Evolutionary conservation across 2,888 invertebrate genomes (phyloP), one percentile per base, ranked within the genome.

Genomic region (Allygus modestus): DNA sequence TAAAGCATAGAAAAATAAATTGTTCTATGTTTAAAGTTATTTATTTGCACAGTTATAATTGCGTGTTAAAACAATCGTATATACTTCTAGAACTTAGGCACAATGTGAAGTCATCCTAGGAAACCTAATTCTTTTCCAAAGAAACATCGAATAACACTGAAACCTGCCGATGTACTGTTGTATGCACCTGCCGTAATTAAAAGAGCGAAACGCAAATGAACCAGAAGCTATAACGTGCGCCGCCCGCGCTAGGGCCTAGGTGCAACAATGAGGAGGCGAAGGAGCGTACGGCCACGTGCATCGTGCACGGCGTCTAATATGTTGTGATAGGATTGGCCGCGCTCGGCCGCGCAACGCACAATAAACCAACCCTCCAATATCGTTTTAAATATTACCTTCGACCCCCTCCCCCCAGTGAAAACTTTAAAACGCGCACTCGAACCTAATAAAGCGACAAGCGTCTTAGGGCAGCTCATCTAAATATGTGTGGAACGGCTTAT

Each of bases 331-430:
- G 69, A 69, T 5, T 33, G 31, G 17, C 12, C 28, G 2, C 33
- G 69, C 69, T 33, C 33, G 69, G 69, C 69, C 33, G 69, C 31
- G 15, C 31, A 15, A 33, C 33, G 69, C 69, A 33, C 31, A 31
- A 69, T 69, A n/a, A 31, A 33, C 17, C 9, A 31, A 5, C 69
- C 69, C 69, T 69, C 69, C 33, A 69, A 69, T 69, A 69, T 69
- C 69, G 69, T 17, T 33, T 58, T 11, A 33, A 69, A 69, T 69
- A 69, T 33, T 31, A 69, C 69, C 69, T 69, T 69, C 69, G 33
- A 61, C 61, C 61, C 69, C 33, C n/a, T 33, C 33, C 37, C 37
- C 37, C 28, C 28, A 33, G 31, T 7, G 33, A 33, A 69, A 69
- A 69, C 28, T 69, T 69, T 69, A 69, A 69, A 69, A 20, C 33